A percentile compares a stretch with the other conserved stretches of the same genome.
Conservation (phyloP, 2,113 vertebrate species). For the Genyomyrus donnyi region DNA sequence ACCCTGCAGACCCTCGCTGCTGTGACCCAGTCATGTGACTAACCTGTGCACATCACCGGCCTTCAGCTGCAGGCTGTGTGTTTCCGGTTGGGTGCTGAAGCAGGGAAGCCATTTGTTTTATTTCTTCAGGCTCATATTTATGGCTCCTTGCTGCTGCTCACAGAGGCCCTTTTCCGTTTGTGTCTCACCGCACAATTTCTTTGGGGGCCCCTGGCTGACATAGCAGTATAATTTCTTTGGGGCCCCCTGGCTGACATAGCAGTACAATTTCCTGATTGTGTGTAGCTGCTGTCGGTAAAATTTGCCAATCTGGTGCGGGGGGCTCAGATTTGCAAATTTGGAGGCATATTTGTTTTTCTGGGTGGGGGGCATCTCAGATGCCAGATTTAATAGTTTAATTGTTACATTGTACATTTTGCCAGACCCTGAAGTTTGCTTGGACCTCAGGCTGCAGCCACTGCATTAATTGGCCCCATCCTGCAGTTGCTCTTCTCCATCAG, state of each 20-base stretch:
- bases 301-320: not conserved
- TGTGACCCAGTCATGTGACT: not conserved
- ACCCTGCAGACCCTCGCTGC: not conserved
- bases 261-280: not conserved
- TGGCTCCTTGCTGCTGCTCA: not conserved
- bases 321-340: not conserved
- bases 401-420: not conserved
- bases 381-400: not conserved
- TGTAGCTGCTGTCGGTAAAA: not conserved
- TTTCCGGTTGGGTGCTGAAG: not conserved
- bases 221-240: too few species aligned
- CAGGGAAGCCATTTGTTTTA: not conserved
- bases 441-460: not conserved
- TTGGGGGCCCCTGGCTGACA: not conserved
- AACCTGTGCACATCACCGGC: too few species aligned
- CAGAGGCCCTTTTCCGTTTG: not conserved
- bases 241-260: too few species aligned
- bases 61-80: not conserved
- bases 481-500: not conserved
- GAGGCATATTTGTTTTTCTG: not conserved
- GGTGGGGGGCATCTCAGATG: too few species aligned
- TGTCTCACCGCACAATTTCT: not conserved
- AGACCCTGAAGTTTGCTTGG: not conserved
- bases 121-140: not conserved
- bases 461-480: not conserved